A percentile compares a stretch with the other conserved stretches of the same genome.
Conservation (phyloP, 2,888 invertebrate species). For the Euphydryas editha region DNA sequence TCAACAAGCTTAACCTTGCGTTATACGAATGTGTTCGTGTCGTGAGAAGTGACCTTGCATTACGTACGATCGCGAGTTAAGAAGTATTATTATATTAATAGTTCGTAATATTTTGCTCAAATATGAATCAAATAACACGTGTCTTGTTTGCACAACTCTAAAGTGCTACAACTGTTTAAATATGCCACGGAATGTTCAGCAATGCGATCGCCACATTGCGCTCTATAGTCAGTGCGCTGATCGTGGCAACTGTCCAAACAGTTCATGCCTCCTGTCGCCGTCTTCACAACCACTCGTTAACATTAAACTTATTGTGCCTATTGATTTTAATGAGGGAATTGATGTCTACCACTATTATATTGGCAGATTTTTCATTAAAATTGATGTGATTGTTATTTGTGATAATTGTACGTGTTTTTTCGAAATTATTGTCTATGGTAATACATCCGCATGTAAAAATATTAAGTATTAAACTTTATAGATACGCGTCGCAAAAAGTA, state of each 20-base stretch:
- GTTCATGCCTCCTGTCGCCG: constrained; percentile 39
- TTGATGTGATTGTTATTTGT: no score
- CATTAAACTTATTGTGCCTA: constrained; percentile 12
- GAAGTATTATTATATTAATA: constrained; percentile 8
- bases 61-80: not conserved
- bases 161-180: constrained; percentile 49
- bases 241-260: constrained; percentile 59
- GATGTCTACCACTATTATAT: constrained; percentile 9
- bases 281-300: constrained; percentile 30
- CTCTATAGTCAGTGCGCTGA: constrained; percentile 38
- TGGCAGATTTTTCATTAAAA: not conserved
- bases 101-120: constrained; percentile 44
- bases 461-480: no score
- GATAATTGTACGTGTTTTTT: no score
- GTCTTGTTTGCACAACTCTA: constrained; percentile 60
- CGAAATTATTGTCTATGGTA: no score
- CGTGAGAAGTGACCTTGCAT: not conserved
- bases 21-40: constrained; percentile 5
- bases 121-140: constrained; percentile 65
- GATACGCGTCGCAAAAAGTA: not conserved
- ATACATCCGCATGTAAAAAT: no score
- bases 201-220: constrained; percentile 39
- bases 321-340: not conserved
- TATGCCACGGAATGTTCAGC: constrained; percentile 54
- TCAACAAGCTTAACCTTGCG: constrained; percentile 18